A percentile compares a stretch with the other conserved stretches of the same genome.
Conservation (phyloP, 1,140 invertebrate species). For the Magallana ariakensis region DNA sequence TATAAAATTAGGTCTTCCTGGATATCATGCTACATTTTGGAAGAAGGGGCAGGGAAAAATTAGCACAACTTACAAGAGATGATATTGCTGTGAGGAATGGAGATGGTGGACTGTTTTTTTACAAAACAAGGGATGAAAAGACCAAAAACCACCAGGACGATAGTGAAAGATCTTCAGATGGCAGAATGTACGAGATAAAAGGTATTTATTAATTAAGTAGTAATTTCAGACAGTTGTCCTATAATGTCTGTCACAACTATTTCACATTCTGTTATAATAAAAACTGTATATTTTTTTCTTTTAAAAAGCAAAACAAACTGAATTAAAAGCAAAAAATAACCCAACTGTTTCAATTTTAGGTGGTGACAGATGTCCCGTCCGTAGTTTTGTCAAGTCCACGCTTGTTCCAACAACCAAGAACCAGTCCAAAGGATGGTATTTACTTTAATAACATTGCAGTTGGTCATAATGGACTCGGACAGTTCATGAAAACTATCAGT, state of each 20-base stretch:
- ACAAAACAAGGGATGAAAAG: neutral
- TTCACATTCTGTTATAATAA: neutral
- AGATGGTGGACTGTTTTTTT: constrained; percentile 5
- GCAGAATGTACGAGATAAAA: constrained; percentile 15
- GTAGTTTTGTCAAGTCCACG: constrained; percentile 44
- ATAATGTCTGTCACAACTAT: neutral
- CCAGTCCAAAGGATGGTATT: constrained; percentile 22
- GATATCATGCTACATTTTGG: constrained; percentile 17
- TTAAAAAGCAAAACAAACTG: too few species aligned
- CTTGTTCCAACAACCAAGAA: constrained; percentile 38
- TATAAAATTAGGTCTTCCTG: neutral
- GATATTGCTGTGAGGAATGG: constrained; percentile 1
- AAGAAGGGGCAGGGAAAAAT: constrained; percentile 7
- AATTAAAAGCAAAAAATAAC: constrained; percentile 42
- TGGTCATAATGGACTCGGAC: constrained; percentile 46
- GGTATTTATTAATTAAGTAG: neutral
- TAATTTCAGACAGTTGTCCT: neutral
- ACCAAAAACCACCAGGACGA: neutral
- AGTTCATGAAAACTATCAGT: constrained; percentile 46
- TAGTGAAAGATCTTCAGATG: neutral
- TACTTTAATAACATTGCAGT: constrained; percentile 49
- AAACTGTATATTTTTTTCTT: neutral
- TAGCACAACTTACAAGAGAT: neutral
- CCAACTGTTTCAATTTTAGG: constrained; percentile 63
- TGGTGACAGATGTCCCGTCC: constrained; percentile 40